Conservation (phyloP, 2,113 vertebrate species). For the Gnathonemus longibarbis region DNA sequence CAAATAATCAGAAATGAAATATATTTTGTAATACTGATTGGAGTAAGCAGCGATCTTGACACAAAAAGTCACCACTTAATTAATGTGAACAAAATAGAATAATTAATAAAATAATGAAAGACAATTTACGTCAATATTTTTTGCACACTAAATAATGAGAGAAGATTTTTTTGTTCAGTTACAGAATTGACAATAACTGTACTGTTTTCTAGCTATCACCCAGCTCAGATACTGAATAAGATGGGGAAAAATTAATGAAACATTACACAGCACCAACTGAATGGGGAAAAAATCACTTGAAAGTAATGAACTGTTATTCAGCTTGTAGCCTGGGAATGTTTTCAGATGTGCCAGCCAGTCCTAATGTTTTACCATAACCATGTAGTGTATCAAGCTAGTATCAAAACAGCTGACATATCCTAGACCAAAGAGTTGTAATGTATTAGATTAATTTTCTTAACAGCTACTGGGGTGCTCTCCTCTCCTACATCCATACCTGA, state of each 20-base stretch:
- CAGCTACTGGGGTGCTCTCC: background rate
- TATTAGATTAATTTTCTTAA: background rate
- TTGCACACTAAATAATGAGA: background rate
- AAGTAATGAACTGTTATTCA: background rate
- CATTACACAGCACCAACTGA: background rate
- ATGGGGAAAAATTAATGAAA: background rate
- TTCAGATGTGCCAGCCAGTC: background rate
- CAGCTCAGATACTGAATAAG: background rate
- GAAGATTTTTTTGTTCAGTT: background rate
- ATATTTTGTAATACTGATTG: background rate
- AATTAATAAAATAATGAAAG: background rate
- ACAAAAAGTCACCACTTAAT: background rate
- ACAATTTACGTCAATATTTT: background rate
- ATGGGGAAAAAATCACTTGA: background rate
- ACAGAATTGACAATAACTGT: background rate
- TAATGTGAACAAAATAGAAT: background rate
- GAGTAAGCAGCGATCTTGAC: background rate
- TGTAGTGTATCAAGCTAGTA: background rate
- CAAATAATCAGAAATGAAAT: background rate
- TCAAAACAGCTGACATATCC: background rate
- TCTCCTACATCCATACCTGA: background rate
- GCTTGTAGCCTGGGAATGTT: background rate
- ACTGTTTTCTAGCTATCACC: background rate
- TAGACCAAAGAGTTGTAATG: background rate
- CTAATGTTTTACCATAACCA: background rate